Percentiles rank a stretch among this genome's conserved stretches.
These are phyloP conservation scores for Plagodis pulveraria DNA, from an alignment of 2,888 invertebrate species.

Conservation along the genomic window DNA sequence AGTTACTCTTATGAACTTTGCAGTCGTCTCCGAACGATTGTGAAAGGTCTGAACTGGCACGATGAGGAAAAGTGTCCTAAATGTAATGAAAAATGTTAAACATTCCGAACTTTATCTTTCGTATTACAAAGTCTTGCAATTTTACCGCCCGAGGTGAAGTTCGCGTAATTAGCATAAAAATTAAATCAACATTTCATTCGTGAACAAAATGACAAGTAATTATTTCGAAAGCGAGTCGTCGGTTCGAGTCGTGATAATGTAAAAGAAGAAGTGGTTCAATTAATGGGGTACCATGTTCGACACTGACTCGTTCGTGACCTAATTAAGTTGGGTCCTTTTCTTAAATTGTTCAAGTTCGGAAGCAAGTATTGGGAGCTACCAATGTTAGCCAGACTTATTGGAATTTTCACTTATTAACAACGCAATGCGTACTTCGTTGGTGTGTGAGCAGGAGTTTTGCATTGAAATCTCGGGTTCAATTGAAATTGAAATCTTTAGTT, in stretches of 20 bases:
- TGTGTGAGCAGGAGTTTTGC: too few species aligned
- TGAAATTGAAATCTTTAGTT: too few species aligned
- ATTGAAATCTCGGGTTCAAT: too few species aligned
- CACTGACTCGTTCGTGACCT: constrained; percentile 74
- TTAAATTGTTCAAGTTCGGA: constrained; percentile 59
- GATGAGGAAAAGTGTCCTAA: constrained; percentile 23
- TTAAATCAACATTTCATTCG: constrained; percentile 55
- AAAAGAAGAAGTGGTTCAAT: constrained; percentile 71
- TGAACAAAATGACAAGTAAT: constrained; percentile 64
- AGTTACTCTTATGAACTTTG: constrained; percentile 8
- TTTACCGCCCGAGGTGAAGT: constrained; percentile 36
- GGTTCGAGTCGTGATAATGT: constrained; percentile 59
- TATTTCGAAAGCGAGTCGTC: constrained; percentile 61
- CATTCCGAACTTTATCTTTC: constrained; percentile 31
- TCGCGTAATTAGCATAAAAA: constrained; percentile 54
- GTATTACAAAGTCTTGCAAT: constrained; percentile 37
- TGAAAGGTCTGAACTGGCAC: constrained; percentile 21
- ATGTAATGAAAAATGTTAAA: constrained; percentile 27
- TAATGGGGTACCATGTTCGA: constrained; percentile 72
- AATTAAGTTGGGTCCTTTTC: constrained; percentile 69
- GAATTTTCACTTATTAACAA: background rate
- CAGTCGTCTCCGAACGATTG: constrained; percentile 19
- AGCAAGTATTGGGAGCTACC: constrained; percentile 40
- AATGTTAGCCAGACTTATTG: constrained; percentile 5
- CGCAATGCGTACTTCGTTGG: too few species aligned